Evolutionary conservation across 2,888 invertebrate species (phyloP).

Genomic region (Peribatodes rhomboidaria): DNA sequence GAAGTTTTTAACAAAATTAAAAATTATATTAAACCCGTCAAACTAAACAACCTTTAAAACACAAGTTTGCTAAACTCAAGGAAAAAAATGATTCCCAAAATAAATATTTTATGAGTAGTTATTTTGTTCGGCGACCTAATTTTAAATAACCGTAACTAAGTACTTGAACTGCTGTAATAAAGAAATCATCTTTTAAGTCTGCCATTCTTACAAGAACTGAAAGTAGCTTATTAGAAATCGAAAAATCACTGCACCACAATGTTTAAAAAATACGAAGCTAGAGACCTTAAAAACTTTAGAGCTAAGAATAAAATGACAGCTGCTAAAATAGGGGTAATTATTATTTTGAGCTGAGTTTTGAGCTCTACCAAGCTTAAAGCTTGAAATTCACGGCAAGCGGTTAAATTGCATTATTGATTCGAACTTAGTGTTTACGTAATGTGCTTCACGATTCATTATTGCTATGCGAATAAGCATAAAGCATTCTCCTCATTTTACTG

Average conservation of each 20-base stretch:
- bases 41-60: too few relatives aligned
- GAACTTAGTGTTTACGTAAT: neutral
- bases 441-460: slow-evolving; percentile 37
- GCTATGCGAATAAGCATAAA: slow-evolving; percentile 13
- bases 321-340: too few relatives aligned
- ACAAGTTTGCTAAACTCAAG: too few relatives aligned
- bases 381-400: too few relatives aligned
- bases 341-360: too few relatives aligned
- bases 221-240: slow-evolving; percentile 21
- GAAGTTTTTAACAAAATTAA: too few relatives aligned
- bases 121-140: too few relatives aligned
- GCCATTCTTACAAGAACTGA: neutral
- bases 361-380: too few relatives aligned
- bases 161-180: neutral
- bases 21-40: too few relatives aligned
- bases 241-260: neutral
- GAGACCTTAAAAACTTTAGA: neutral
- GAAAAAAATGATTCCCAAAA: too few relatives aligned
- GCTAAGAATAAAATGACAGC: neutral
- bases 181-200: neutral
- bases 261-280: neutral
- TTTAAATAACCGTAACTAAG: too few relatives aligned
- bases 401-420: neutral
- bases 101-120: too few relatives aligned
- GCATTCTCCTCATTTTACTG: slow-evolving; percentile 5